phyloP scores from a whole-genome alignment of 2,113 vertebrate genomes.

The Lepus europaeus region DNA sequence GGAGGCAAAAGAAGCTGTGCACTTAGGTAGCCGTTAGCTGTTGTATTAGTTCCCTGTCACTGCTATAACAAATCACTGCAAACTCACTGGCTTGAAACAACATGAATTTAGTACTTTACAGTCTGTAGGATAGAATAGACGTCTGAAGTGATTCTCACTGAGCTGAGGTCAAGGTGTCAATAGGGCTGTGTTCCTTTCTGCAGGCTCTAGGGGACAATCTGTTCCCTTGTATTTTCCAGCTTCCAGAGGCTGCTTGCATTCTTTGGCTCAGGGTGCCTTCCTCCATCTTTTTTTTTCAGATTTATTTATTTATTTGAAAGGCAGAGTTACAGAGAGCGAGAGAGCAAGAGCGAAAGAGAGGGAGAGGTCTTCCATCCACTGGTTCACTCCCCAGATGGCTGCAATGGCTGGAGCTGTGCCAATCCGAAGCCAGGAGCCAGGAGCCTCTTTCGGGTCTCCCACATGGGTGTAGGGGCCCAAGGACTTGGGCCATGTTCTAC shows the following conservation, averaged over 20 bases:
- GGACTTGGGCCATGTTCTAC: no score
- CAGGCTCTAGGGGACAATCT: neutral
- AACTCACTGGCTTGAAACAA: neutral
- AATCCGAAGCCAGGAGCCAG: no score
- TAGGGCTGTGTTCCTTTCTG: neutral
- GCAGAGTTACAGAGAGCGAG: no score
- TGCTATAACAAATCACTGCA: neutral
- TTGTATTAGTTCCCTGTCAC: constrained; percentile 1
- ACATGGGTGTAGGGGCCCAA: no score
- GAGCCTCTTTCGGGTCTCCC: no score
- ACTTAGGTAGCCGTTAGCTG: neutral
- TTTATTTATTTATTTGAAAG: no score
- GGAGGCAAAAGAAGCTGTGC: neutral
- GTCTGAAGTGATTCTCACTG: neutral
- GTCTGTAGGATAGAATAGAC: neutral
- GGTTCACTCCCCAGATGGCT: no score
- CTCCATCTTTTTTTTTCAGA: constrained; percentile 6
- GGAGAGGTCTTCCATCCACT: no score
- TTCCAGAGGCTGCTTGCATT: neutral
- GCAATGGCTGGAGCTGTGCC: no score
- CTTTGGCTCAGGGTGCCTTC: neutral
- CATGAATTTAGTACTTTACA: neutral
- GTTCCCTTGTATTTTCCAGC: neutral
- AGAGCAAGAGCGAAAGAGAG: no score
- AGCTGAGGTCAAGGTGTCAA: neutral